A percentile compares a stretch with the other conserved stretches of the same genome.
Evolutionary conservation across 2,113 vertebrate genomes (phyloP).

Genomic region (Fulica atra): DNA sequence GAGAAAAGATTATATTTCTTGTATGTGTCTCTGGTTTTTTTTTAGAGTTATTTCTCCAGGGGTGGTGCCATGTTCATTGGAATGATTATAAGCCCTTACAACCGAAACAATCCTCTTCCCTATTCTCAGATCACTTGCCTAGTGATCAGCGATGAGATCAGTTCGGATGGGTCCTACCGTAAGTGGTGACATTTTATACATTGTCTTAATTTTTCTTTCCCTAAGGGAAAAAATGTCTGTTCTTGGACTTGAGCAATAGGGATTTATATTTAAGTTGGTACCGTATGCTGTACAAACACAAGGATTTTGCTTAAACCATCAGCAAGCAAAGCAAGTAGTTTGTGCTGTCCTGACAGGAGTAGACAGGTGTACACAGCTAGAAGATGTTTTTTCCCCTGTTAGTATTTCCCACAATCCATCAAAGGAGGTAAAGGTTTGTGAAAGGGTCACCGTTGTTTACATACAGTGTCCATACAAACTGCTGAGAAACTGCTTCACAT

Average conservation of each 20-base stretch:
- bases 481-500: background rate
- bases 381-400: background rate
- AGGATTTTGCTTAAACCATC: background rate
- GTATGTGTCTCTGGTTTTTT: background rate
- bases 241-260: background rate
- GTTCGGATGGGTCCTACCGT: slow-evolving; percentile 85
- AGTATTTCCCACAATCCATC: background rate
- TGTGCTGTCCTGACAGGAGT: background rate
- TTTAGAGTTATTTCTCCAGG: slow-evolving; percentile 96
- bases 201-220: background rate
- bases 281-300: background rate
- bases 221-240: background rate
- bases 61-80: slow-evolving; percentile 96
- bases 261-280: background rate
- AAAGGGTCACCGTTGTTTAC: background rate
- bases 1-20: background rate
- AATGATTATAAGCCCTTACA: slow-evolving; percentile 97
- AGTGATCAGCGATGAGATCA: slow-evolving; percentile 88
- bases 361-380: background rate
- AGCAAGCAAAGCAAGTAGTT: background rate
- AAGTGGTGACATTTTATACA: slow-evolving; percentile 57
- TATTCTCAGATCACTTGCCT: slow-evolving; percentile 94
- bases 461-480: background rate
- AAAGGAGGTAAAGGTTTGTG: background rate
- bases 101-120: slow-evolving; percentile 89